These are phyloP conservation scores for Stratiomys singularior DNA, from an alignment of 2,888 invertebrate genomes.

Conservation along the genomic window DNA sequence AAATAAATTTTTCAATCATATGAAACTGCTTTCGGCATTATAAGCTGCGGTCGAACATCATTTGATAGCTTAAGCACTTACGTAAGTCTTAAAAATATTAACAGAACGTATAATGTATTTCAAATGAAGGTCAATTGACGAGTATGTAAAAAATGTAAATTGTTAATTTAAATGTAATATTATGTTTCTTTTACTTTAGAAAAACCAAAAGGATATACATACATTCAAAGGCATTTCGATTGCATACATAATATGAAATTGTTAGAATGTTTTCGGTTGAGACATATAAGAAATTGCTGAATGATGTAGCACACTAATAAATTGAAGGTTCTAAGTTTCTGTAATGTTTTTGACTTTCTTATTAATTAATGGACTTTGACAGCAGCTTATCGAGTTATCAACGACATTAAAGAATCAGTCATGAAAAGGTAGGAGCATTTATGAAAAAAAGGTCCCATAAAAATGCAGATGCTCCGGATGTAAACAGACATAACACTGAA, in stretches of 20 bases:
- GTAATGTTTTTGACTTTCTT: neutral
- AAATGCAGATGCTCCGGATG: no score
- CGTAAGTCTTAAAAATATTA: no score
- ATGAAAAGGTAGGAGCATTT: no score
- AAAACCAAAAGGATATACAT: neutral
- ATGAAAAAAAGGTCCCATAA: no score
- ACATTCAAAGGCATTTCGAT: neutral
- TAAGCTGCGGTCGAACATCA: no score
- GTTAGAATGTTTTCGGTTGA: constrained; percentile 1
- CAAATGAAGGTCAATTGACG: constrained; percentile 27
- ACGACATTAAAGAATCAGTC: no score
- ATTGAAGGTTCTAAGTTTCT: constrained; percentile 40
- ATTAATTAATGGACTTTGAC: no score
- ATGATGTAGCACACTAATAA: constrained; percentile 41
- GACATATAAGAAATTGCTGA: constrained; percentile 8
- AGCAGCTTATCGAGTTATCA: no score
- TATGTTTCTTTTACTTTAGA: neutral
- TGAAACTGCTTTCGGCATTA: no score
- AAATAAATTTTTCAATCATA: no score
- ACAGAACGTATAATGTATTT: neutral
- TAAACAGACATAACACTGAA: no score
- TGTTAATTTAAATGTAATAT: constrained; percentile 19
- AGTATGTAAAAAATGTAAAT: constrained; percentile 41
- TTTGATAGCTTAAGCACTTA: no score
- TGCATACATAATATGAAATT: neutral